Evolutionary conservation across 2,113 vertebrate species (phyloP), one percentile per base, ranked within the genome.

Genomic region (Rhizomys pruinosus): DNA sequence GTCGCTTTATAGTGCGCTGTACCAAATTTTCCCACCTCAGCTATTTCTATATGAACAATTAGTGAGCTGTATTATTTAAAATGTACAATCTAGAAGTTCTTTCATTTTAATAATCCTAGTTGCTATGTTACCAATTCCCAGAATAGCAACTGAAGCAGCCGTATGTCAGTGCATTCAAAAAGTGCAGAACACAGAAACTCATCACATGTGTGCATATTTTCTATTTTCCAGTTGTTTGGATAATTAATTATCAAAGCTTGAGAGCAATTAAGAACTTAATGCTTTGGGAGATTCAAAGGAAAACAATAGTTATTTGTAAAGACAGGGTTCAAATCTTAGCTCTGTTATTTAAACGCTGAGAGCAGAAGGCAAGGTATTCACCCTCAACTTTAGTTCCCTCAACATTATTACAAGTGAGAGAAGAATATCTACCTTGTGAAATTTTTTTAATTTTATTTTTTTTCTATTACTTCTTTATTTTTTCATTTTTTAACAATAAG

Each of bases 41-140:
- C 47, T 93, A 44, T 71, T 91, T 85, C 69, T 64, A 25, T 77
- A 20, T 92, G 68, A 78, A 85, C 84, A 94, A 29, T 77, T 71
- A 63, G 72, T 71, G 78, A 94, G 73, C n/a, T 29, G 17, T 94
- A 87, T 87, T 34, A 74, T 95, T 97, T 95, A 95, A 81, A 95
- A 80, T 97, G 94, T 92, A 96, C 81, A 97, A 96, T 97, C 95
- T 93, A 73, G 92, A 95, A 76, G 61, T 96, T 97, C 13, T 32
- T 87, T 97, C 93, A 84, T 85, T 89, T 82, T 95, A 95, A 96
- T 96, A 89, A 66, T 84, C 86, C 92, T 97, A 97, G 97, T 98
- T 98, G 97, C 98, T 98, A 97, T 96, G 98, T 87, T 19, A 97
- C 98, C 3, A 5, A 78, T 96, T 97, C 90, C 94, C 81, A 94